phyloP scores from a whole-genome alignment of 2,113 vertebrate genomes.

The Zosterops borbonicus region DNA sequence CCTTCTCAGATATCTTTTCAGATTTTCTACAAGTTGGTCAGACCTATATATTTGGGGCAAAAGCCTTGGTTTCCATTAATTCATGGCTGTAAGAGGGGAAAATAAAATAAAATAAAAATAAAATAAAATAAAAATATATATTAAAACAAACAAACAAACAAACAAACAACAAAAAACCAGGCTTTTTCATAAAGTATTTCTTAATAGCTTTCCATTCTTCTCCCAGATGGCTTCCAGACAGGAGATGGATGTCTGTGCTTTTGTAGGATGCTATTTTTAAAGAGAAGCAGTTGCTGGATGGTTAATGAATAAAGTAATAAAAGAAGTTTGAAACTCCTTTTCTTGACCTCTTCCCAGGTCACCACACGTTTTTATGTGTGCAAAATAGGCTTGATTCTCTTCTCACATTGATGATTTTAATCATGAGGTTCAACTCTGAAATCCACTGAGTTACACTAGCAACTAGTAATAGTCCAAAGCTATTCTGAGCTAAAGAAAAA shows the following conservation, averaged over 20 bases:
- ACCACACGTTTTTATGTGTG: neutral
- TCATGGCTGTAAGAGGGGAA: neutral
- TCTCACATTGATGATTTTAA: neutral
- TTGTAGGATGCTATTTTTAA: slow-evolving; percentile 58
- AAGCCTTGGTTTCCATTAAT: neutral
- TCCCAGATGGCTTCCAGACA: slow-evolving; percentile 55
- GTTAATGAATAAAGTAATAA: slow-evolving; percentile 53
- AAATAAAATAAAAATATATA: no score
- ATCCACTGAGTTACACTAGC: neutral
- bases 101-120: no score
- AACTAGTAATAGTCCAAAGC: neutral
- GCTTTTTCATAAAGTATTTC: slow-evolving; percentile 21
- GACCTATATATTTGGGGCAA: neutral
- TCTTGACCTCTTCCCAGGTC: neutral
- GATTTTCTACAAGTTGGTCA: neutral
- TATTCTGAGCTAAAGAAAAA: neutral
- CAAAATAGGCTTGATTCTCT: neutral
- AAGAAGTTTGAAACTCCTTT: slow-evolving; percentile 26
- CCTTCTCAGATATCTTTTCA: neutral
- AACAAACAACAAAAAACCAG: neutral
- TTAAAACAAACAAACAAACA: no score
- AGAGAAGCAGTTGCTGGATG: neutral
- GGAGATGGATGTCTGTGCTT: slow-evolving; percentile 62
- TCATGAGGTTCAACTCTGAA: neutral
- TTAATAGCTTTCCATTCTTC: slow-evolving; percentile 59